phyloP scores from a whole-genome alignment of 2,113 vertebrate genomes.

The Etheostoma spectabile region DNA sequence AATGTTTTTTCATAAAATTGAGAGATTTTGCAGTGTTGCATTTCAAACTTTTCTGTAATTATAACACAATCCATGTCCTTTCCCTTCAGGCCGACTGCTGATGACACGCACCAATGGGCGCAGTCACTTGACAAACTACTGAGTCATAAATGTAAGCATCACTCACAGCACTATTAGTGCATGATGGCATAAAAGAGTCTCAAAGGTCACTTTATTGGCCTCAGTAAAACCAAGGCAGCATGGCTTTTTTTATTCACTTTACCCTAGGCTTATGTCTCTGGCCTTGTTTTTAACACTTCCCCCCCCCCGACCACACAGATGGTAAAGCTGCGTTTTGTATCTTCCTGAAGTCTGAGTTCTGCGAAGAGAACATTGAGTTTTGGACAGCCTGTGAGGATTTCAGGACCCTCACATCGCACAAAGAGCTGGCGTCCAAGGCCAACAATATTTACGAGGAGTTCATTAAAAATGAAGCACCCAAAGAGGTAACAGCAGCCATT shows the following conservation, averaged over 20 bases:
- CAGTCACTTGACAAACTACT: slow-evolving; percentile 92
- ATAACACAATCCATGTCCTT: slow-evolving; percentile 14
- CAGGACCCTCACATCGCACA: slow-evolving; percentile 83
- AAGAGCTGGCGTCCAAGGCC: slow-evolving; percentile 86
- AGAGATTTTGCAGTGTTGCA: not conserved
- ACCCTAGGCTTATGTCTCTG: not conserved
- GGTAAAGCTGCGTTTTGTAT: slow-evolving; percentile 85
- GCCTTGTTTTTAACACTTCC: slow-evolving; percentile 6
- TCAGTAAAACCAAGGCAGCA: slow-evolving; percentile 45
- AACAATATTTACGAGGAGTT: slow-evolving; percentile 91
- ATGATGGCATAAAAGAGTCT: slow-evolving; percentile 35
- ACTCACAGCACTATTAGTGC: not conserved
- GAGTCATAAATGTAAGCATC: slow-evolving; percentile 90
- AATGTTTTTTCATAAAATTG: not conserved
- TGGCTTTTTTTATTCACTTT: not conserved
- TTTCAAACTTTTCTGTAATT: not conserved
- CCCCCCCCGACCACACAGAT: slow-evolving; percentile 68
- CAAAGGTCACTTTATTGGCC: slow-evolving; percentile 58
- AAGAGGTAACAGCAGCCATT: slow-evolving; percentile 87
- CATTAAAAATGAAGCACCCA: slow-evolving; percentile 90
- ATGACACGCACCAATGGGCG: slow-evolving; percentile 91
- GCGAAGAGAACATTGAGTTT: slow-evolving; percentile 92
- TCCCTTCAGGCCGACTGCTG: slow-evolving; percentile 85
- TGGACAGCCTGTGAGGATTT: slow-evolving; percentile 90
- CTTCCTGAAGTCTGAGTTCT: slow-evolving; percentile 89